phyloP scores from a whole-genome alignment of 2,888 invertebrate species.

The Cephus sareptanus region DNA sequence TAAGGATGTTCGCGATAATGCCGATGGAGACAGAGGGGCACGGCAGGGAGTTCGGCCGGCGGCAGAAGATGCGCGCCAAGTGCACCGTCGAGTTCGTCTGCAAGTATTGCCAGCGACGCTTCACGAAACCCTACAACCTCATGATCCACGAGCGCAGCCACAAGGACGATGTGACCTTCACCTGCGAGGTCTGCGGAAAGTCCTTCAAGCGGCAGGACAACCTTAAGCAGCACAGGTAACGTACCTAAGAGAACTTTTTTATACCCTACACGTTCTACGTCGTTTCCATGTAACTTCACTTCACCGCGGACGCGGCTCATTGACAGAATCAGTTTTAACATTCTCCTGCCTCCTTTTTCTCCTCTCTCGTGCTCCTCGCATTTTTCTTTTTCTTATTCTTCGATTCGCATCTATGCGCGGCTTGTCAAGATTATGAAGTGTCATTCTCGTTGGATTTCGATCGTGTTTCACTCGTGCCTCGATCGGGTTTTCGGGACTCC shows the following conservation, averaged over 20 bases:
- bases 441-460: not conserved
- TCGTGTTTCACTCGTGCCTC: not conserved
- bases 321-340: not conserved
- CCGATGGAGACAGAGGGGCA: slow-evolving; percentile 66
- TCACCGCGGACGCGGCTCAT: not conserved
- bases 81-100: slow-evolving; percentile 86
- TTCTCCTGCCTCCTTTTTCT: not conserved
- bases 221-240: slow-evolving; percentile 86
- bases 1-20: slow-evolving; percentile 67
- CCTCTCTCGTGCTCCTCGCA: not conserved
- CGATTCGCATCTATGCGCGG: not conserved
- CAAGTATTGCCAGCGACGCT: slow-evolving; percentile 96
- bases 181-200: slow-evolving; percentile 96
- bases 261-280: not conserved
- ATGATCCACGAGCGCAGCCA: slow-evolving; percentile 97
- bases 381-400: not conserved
- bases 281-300: not conserved
- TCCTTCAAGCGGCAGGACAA: slow-evolving; percentile 96
- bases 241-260: slow-evolving; percentile 7
- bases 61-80: slow-evolving; percentile 71
- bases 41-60: slow-evolving; percentile 69
- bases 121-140: slow-evolving; percentile 97
- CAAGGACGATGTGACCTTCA: slow-evolving; percentile 95
- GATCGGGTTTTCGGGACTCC: not conserved
- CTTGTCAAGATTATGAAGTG: slow-evolving; percentile 1